phyloP scores from a whole-genome alignment of 1,140 invertebrate species.

The Arion vulgaris region DNA sequence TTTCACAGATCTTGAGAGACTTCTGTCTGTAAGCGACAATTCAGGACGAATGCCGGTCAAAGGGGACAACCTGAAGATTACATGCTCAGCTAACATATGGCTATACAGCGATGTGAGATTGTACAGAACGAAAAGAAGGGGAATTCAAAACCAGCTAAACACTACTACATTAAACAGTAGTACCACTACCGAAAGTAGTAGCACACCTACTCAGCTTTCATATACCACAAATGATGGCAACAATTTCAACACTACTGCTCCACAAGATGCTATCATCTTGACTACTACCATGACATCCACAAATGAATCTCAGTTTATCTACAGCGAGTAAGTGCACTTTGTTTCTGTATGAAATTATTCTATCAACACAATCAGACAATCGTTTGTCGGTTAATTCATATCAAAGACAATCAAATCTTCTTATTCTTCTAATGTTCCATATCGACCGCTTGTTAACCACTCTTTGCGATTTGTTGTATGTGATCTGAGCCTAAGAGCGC shows the following conservation, averaged over 20 bases:
- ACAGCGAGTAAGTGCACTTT: not conserved
- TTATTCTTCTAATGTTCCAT: too few relatives aligned
- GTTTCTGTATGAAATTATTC: too few relatives aligned
- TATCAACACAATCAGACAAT: too few relatives aligned
- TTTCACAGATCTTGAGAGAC: not conserved
- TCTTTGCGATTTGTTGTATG: too few relatives aligned
- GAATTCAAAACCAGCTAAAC: not conserved
- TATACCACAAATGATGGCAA: not conserved
- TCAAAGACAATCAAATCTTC: too few relatives aligned
- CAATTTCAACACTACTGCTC: not conserved
- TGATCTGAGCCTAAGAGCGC: too few relatives aligned
- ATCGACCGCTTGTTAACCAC: too few relatives aligned
- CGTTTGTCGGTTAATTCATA: too few relatives aligned
- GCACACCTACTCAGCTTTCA: not conserved
- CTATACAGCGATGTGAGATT: not conserved
- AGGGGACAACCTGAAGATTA: not conserved
- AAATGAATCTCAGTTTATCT: not conserved
- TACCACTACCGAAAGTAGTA: not conserved
- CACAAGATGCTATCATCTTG: not conserved
- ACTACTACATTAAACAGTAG: not conserved
- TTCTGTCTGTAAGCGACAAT: not conserved
- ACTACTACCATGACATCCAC: not conserved
- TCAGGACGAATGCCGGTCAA: not conserved
- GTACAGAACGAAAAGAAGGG: not conserved
- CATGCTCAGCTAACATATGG: slow-evolving; percentile 7